phyloP scores from a whole-genome alignment of 2,888 invertebrate species.

The Lacanobia oleracea region DNA sequence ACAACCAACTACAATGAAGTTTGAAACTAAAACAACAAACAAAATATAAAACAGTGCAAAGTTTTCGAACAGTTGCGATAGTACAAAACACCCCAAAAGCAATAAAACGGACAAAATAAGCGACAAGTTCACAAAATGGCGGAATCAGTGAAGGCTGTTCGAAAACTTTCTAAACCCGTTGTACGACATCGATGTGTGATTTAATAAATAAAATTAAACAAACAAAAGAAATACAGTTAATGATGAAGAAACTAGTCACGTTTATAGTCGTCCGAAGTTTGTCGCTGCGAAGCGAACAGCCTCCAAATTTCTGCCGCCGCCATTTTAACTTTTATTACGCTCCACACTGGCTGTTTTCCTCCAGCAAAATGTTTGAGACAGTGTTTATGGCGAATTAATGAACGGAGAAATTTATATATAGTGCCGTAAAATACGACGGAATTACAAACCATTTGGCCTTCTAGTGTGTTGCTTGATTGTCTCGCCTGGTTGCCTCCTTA shows the following conservation, averaged over 20 bases:
- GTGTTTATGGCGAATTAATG: slow-evolving; percentile 91
- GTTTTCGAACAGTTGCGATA: slow-evolving; percentile 91
- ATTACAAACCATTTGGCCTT: slow-evolving; percentile 45
- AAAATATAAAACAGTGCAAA: slow-evolving; percentile 84
- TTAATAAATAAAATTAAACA: slow-evolving; percentile 77
- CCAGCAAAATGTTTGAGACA: slow-evolving; percentile 90
- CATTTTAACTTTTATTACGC: slow-evolving; percentile 79
- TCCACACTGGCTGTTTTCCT: slow-evolving; percentile 83
- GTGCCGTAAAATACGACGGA: slow-evolving; percentile 34
- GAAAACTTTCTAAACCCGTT: slow-evolving; percentile 90
- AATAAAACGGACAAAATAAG: slow-evolving; percentile 73
- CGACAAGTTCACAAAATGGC: slow-evolving; percentile 84
- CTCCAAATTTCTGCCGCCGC: slow-evolving; percentile 91
- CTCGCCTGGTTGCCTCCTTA: slow-evolving; percentile 27
- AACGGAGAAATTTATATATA: slow-evolving; percentile 51
- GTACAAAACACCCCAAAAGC: slow-evolving; percentile 82
- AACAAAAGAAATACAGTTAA: slow-evolving; percentile 82
- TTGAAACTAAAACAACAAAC: slow-evolving; percentile 62
- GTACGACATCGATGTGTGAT: slow-evolving; percentile 80
- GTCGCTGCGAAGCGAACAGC: slow-evolving; percentile 90
- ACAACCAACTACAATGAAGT: slow-evolving; percentile 53
- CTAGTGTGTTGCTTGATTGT: slow-evolving; percentile 29
- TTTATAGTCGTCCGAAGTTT: slow-evolving; percentile 82
- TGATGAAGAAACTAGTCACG: slow-evolving; percentile 81
- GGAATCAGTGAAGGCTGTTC: slow-evolving; percentile 92